These are phyloP conservation scores for Rhombomys opimus DNA, from an alignment of 2,113 vertebrate species.

Conservation along the genomic window DNA sequence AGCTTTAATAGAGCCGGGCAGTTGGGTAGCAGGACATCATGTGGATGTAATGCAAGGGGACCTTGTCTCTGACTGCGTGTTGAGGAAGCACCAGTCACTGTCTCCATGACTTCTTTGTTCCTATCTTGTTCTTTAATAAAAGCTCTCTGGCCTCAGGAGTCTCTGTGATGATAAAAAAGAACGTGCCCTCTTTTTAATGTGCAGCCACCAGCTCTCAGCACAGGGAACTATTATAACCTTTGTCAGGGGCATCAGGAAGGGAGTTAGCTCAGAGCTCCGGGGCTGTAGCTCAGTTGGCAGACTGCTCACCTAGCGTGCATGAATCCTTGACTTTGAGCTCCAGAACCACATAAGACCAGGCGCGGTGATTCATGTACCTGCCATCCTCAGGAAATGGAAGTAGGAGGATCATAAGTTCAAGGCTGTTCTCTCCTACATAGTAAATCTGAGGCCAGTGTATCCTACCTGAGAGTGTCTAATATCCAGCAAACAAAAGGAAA, in stretches of 20 bases:
- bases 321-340: background rate
- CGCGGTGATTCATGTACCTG: background rate
- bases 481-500: background rate
- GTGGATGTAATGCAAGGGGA: background rate
- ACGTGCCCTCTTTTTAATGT: background rate
- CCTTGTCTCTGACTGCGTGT: background rate
- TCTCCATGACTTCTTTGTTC: background rate
- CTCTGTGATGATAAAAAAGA: background rate
- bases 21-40: background rate
- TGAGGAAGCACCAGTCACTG: background rate
- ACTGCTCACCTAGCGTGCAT: background rate
- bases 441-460: background rate
- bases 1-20: background rate
- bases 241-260: background rate
- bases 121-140: background rate
- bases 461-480: background rate
- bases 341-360: background rate
- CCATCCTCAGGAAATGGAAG: background rate
- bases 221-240: background rate
- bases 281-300: background rate
- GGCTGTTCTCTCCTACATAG: background rate
- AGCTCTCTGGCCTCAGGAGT: background rate
- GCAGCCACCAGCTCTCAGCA: background rate
- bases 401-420: background rate
- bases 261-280: background rate